Evolutionary conservation across 2,113 vertebrate genomes (phyloP).

Genomic region (Dipodomys spectabilis): DNA sequence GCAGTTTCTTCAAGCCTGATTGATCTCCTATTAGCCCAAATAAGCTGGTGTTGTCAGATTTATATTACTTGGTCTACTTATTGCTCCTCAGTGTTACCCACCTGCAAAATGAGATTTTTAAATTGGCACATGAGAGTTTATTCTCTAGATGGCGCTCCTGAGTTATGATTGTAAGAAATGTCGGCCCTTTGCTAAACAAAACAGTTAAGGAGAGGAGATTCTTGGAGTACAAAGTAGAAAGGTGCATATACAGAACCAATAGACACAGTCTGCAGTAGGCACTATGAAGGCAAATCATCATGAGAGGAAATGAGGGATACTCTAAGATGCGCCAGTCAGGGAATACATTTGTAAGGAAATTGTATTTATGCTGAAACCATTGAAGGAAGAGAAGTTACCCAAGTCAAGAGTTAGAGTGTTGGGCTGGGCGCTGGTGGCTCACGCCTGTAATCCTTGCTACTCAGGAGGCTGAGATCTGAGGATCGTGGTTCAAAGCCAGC

Average conservation of each 20-base stretch:
- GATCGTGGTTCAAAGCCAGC: too few species aligned
- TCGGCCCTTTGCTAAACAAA: not conserved
- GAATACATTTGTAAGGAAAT: slow-evolving; percentile 27
- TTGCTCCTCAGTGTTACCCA: not conserved
- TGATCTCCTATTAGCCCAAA: not conserved
- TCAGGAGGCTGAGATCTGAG: too few species aligned
- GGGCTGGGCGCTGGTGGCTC: too few species aligned
- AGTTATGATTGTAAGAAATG: not conserved
- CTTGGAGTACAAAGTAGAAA: slow-evolving; percentile 28
- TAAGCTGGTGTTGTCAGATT: not conserved
- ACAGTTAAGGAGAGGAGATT: not conserved
- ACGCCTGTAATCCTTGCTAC: too few species aligned
- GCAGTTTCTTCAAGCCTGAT: not conserved
- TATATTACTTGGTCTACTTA: not conserved
- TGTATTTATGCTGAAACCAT: slow-evolving; percentile 11
- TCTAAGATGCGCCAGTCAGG: not conserved
- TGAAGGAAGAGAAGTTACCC: slow-evolving; percentile 9
- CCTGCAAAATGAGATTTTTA: not conserved
- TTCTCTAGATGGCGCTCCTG: slow-evolving; percentile 17
- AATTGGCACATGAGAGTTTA: not conserved
- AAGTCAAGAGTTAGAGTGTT: not conserved
- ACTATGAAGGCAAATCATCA: not conserved
- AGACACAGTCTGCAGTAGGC: slow-evolving; percentile 16
- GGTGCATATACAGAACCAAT: not conserved
- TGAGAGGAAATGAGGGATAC: not conserved